Percentiles rank a stretch among this genome's conserved stretches.
phyloP scores from a whole-genome alignment of 2,113 vertebrate species.

The Dipodomys spectabilis region DNA sequence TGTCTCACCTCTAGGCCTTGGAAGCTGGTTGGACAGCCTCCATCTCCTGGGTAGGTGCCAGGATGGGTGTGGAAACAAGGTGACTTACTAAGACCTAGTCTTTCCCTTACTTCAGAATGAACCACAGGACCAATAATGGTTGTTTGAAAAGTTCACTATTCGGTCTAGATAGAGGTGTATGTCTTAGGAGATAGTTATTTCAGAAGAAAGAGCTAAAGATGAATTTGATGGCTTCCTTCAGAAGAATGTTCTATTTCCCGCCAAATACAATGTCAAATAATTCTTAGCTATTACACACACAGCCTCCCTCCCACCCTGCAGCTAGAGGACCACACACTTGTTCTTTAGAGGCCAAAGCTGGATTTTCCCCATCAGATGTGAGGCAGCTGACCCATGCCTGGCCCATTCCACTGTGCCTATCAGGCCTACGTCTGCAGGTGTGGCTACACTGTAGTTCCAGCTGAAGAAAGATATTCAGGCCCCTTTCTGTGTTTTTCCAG shows the following conservation, averaged over 20 bases:
- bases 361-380: neutral
- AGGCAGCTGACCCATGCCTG: neutral
- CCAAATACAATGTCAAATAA: neutral
- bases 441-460: neutral
- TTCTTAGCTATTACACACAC: neutral
- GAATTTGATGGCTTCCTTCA: neutral
- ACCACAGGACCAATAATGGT: neutral
- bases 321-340: neutral
- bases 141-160: neutral
- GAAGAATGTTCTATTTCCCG: neutral
- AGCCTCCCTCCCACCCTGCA: neutral
- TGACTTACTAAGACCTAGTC: too few species aligned
- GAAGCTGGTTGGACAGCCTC: too few species aligned
- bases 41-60: too few species aligned
- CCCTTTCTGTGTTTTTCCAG: slow-evolving; percentile 41
- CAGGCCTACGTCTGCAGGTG: neutral
- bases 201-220: neutral
- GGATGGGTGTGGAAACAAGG: too few species aligned
- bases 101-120: neutral
- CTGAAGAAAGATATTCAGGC: neutral
- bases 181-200: slow-evolving; percentile 3
- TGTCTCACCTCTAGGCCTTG: too few species aligned
- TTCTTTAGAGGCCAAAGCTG: neutral
- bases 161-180: neutral
- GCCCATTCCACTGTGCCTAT: neutral